These are phyloP conservation scores for Terebella lapidaria DNA, from an alignment of 2,888 invertebrate genomes.

Conservation along the genomic window DNA sequence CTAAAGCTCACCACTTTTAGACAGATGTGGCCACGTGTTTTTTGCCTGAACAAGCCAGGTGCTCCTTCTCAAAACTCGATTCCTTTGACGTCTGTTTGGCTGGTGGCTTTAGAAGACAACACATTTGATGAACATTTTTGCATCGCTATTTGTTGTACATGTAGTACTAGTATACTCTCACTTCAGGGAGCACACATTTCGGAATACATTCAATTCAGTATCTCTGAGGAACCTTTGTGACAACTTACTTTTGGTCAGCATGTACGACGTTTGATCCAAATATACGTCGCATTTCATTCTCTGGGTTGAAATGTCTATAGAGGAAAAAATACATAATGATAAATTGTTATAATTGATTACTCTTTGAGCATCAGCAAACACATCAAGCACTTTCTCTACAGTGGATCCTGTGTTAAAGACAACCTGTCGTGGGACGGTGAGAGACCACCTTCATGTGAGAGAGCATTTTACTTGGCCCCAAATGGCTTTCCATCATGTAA, in stretches of 20 bases:
- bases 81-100: slow-evolving; percentile 55
- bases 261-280: slow-evolving; percentile 76
- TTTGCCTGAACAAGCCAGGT: slow-evolving; percentile 65
- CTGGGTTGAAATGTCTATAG: slow-evolving; percentile 64
- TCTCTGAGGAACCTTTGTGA: too few species aligned
- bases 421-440: too few species aligned
- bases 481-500: too few species aligned
- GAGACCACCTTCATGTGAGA: too few species aligned
- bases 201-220: too few species aligned
- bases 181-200: too few species aligned
- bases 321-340: slow-evolving; percentile 2
- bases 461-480: too few species aligned
- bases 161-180: too few species aligned
- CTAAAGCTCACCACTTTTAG: slow-evolving; percentile 57
- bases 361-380: background rate
- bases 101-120: slow-evolving; percentile 3
- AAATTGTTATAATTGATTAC: background rate
- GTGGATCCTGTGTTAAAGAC: too few species aligned
- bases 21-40: slow-evolving; percentile 68
- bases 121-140: background rate
- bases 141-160: too few species aligned
- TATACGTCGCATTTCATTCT: slow-evolving; percentile 74
- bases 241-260: slow-evolving; percentile 59
- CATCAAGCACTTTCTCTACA: too few species aligned
- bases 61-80: slow-evolving; percentile 36